Base-by-base conservation (phyloP, 2,888 invertebrate genomes). In the Arctia plantaginis region DNA sequence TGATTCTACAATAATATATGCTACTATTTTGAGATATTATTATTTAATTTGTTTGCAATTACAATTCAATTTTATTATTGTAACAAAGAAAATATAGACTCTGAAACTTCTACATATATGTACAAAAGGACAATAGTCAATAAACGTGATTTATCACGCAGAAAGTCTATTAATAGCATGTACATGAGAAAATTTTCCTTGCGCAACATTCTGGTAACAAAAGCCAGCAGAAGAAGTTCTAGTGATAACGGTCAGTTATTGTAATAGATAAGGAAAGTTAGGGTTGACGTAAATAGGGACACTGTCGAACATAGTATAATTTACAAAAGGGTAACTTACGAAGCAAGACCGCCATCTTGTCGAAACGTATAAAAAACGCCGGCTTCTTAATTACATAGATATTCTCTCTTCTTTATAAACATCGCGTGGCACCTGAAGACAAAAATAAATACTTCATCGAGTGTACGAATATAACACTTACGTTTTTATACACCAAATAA, bases 291-390 rank as follows among this genome's bases (percentile, higher is more conserved):
- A 62, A 27, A 62, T 62, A 62, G 18, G 30, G 30, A 30, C 30
- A 2, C 3, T 62, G 10, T 62, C 18, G 62, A 7, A 30, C 23
- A 44, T 27, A 90, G 85, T 77, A 88, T 88, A 77, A 87, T 47
- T 33, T 33, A 47, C 4, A 47, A 67, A 27, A 47, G 18, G 41
- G 30, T 66, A 41, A 70, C 70, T 70, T 70, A 70, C 70, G 41
- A 62, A 70, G 62, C 59, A 62, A 83, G 74, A 89, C 82, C 71
- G 86, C 87, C 91, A 91, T 90, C 75, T 85, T 89, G 82, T 71
- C 66, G 51, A 68, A 66, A 69, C 30, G 67, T 74, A 66, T 12
- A 69, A 68, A 74, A 74, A 66, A 67, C 74, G 72, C 33, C 59
- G 65, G 69, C 44, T 77, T 39, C 70, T 80, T 74, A 79, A 77